Evolutionary conservation across 2,797 vertebrate genomes (phyloP), one percentile per base, ranked within the genome.

Genomic region (Mormyrops boulengeri): DNA sequence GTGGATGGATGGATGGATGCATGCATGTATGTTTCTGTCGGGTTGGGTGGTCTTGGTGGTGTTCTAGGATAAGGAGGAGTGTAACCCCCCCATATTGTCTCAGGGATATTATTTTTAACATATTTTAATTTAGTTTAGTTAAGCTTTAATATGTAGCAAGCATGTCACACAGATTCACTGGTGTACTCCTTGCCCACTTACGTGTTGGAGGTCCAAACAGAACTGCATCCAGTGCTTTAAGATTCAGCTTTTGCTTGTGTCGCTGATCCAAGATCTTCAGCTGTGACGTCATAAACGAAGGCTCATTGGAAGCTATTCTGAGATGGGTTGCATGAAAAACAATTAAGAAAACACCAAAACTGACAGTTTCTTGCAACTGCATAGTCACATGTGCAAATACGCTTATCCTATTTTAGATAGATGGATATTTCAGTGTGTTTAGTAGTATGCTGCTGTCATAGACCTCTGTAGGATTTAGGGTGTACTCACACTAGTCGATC

Each of bases 281-380:
- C 91, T 99, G 98, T 91, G 95, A 96, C 41, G 97, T 97, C 97
- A 99, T 97, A 92, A 99, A 98, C 4, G 96, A 96, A 89, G 97
- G 96, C 92, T 99, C 98, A 91, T 99, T 99, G 60, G 97, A 97
- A 89, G 98, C 98, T 95, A 99, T 96, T 96, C 98, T 99, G 96
- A 90, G 95, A 93, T 1, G 73, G 73, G 41, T 73, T 73, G 30
- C 30, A 80, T 19, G 38, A 19, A 44, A 80, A 80, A n/a, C 14
- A 80, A 44, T 80, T 14, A 4, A n/a, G 22, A 84, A 38, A 30
- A 85, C 41, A 50, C 44, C 84, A 89, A 80, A 44, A 80, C 14
- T 41, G 38, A 80, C 17, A 12, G 22, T 9, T 85, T 44, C 49
- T 47, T 19, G 19, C 47, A 85, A 47, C n/a, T 85, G 47, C 47